A percentile compares a stretch with the other conserved stretches of the same genome.
phyloP scores from a whole-genome alignment of 2,888 invertebrate species.

The Omphaloscelis lunosa region DNA sequence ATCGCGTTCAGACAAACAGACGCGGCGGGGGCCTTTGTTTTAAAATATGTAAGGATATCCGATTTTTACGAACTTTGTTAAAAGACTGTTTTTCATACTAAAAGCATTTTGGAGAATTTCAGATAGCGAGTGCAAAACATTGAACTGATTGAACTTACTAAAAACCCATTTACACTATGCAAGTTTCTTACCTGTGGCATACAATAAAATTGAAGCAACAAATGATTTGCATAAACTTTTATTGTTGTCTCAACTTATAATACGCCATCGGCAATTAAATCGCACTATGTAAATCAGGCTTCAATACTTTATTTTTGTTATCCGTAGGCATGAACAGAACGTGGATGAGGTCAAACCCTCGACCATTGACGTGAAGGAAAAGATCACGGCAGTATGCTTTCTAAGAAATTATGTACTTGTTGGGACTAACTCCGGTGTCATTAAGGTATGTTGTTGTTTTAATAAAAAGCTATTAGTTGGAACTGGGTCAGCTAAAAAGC shows the following conservation, averaged over 20 bases:
- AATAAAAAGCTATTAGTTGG: neutral
- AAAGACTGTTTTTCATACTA: too few relatives aligned
- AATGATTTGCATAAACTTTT: neutral
- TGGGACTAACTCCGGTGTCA: slow-evolving; percentile 81
- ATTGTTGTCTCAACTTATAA: neutral
- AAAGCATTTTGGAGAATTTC: neutral
- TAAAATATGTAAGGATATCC: too few relatives aligned
- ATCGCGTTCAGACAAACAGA: too few relatives aligned
- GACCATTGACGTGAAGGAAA: slow-evolving; percentile 90
- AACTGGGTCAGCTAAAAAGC: neutral
- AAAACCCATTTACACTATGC: neutral
- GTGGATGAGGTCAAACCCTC: slow-evolving; percentile 87
- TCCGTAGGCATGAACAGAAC: slow-evolving; percentile 85
- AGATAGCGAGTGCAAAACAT: neutral
- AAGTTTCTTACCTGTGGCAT: too few relatives aligned
- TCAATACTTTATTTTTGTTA: slow-evolving; percentile 10
- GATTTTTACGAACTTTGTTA: too few relatives aligned
- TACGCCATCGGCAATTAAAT: neutral
- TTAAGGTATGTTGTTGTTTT: slow-evolving; percentile 79
- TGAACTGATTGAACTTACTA: too few relatives aligned
- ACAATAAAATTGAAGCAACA: neutral
- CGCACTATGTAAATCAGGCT: neutral
- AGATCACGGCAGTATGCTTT: slow-evolving; percentile 91
- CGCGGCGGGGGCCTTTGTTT: too few relatives aligned
- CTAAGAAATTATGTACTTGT: slow-evolving; percentile 84